Evolutionary conservation across 1,140 invertebrate species (phyloP).

Genomic region (Cheumatopsyche charites): DNA sequence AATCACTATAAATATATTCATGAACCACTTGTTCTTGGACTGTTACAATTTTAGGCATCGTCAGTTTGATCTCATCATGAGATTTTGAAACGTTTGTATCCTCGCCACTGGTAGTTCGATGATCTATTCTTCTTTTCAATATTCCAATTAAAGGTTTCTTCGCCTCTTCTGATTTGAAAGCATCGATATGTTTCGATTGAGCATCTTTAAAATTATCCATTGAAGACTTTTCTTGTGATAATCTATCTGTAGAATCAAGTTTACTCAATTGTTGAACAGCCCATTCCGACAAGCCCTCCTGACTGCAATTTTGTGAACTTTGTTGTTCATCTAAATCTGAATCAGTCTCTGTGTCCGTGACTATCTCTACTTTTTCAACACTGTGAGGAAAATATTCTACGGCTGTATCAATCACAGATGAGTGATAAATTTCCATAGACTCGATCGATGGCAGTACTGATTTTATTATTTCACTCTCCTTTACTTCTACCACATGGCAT

Average conservation of each 20-base stretch:
- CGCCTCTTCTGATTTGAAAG: conserved; percentile 53
- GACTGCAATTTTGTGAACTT: conserved; percentile 34
- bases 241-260: conserved; percentile 34
- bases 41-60: conserved; percentile 37
- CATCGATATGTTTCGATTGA: conserved; percentile 55
- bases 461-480: conserved; percentile 65
- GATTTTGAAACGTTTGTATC: conserved; percentile 36
- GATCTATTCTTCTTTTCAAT: conserved; percentile 52
- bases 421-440: conserved; percentile 56
- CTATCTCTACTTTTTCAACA: conserved; percentile 62
- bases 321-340: conserved; percentile 59
- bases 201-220: conserved; percentile 14
- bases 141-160: conserved; percentile 57
- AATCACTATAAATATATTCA: conserved; percentile 18
- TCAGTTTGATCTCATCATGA: conserved; percentile 30
- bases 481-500: conserved; percentile 64
- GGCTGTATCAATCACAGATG: conserved; percentile 56
- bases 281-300: conserved; percentile 53
- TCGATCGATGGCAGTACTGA: conserved; percentile 50
- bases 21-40: conserved; percentile 31
- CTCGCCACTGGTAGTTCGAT: conserved; percentile 27
- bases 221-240: neutral
- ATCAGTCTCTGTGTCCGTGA: conserved; percentile 63
- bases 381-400: conserved; percentile 51
- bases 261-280: conserved; percentile 41